These are phyloP conservation scores for Ectemnius lituratus DNA, from an alignment of 2,888 invertebrate species.

Conservation along the genomic window DNA sequence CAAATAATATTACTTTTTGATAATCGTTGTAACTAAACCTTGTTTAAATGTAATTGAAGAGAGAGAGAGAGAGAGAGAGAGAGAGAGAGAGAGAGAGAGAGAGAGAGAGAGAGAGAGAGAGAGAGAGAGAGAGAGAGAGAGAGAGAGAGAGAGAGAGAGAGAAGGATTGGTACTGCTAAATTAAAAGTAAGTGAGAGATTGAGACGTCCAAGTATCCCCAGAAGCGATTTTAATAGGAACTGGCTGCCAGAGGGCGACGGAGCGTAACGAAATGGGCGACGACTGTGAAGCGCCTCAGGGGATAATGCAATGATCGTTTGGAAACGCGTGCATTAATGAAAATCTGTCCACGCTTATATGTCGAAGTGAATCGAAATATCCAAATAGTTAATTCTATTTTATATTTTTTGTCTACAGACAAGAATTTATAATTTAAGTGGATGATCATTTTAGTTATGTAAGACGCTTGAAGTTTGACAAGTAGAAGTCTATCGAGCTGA, in stretches of 20 bases:
- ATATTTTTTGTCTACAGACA: too few relatives aligned
- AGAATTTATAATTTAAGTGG: too few relatives aligned
- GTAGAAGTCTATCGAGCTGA: too few relatives aligned
- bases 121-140: background rate
- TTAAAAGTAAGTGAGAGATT: slow-evolving; percentile 36
- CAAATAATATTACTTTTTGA: too few relatives aligned
- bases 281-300: slow-evolving; percentile 34
- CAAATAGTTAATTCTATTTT: too few relatives aligned
- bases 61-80: background rate
- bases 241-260: slow-evolving; percentile 29
- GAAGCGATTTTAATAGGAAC: slow-evolving; percentile 41
- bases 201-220: slow-evolving; percentile 40
- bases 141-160: background rate
- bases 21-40: slow-evolving; percentile 10
- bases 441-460: too few relatives aligned
- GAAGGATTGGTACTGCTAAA: slow-evolving; percentile 14
- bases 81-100: background rate
- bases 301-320: slow-evolving; percentile 48
- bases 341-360: slow-evolving; percentile 28
- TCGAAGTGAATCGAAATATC: slow-evolving; percentile 12
- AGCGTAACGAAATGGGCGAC: slow-evolving; percentile 47
- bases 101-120: background rate
- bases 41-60: slow-evolving; percentile 18
- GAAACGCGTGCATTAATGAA: slow-evolving; percentile 44
- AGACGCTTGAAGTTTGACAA: too few relatives aligned